Evolutionary conservation across 1,140 invertebrate genomes (phyloP).

Genomic region (Leptinotarsa defecta): DNA sequence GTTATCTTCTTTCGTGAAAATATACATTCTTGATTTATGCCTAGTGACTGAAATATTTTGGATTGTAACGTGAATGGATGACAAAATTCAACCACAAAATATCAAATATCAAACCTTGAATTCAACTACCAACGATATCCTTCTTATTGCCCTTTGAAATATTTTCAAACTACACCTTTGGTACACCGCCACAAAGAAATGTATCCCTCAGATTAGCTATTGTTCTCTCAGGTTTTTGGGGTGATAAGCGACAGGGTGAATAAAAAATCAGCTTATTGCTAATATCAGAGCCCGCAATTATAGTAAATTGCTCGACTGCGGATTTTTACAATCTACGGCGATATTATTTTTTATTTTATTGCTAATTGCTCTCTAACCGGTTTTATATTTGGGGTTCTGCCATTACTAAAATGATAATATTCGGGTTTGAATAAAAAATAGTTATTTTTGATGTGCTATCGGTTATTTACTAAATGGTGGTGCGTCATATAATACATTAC

Average conservation of each 20-base stretch:
- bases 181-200: background rate
- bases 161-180: too few species aligned
- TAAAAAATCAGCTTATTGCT: conserved; percentile 59
- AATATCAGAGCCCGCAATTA: conserved; percentile 56
- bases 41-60: too few species aligned
- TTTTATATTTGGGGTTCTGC: conserved; percentile 34
- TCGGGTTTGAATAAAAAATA: background rate
- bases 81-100: too few species aligned
- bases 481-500: too few species aligned
- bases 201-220: conserved; percentile 50
- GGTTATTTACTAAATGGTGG: too few species aligned
- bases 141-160: too few species aligned
- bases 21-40: too few species aligned
- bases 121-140: too few species aligned
- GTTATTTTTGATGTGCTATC: too few species aligned
- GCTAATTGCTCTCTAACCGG: conserved; percentile 49
- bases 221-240: conserved; percentile 50
- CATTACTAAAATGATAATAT: conserved; percentile 17
- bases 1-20: too few species aligned
- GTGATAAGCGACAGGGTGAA: conserved; percentile 56
- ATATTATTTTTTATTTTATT: conserved; percentile 55
- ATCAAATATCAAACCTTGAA: too few species aligned
- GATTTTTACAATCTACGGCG: conserved; percentile 47
- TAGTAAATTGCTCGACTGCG: conserved; percentile 48
- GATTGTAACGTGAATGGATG: too few species aligned